Conservation (phyloP, 23 tunicate genomes). For the Ascidia mentula region DNA sequence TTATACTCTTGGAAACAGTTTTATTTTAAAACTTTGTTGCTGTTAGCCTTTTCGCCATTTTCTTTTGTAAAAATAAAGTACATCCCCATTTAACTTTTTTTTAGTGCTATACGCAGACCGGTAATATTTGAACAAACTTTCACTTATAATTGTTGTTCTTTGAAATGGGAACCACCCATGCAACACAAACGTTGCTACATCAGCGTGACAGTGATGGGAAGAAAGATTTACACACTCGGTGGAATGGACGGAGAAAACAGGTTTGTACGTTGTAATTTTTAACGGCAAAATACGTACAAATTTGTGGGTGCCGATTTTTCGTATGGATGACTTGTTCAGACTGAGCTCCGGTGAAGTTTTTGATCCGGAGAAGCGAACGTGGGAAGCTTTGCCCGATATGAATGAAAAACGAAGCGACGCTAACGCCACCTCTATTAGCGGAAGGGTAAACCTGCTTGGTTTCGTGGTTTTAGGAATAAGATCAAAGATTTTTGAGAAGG, state of each 20-base stretch:
- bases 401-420: constrained; percentile 87
- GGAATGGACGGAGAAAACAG: constrained; percentile 89
- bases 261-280: no score
- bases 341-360: constrained; percentile 74
- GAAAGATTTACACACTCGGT: constrained; percentile 73
- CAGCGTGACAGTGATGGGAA: constrained; percentile 71
- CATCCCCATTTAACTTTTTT: no score
- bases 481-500: no score
- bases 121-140: background rate
- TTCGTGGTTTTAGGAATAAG: no score
- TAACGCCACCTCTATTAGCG: constrained; percentile 73
- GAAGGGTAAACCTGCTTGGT: constrained; percentile 44
- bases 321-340: constrained; percentile 42
- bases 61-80: no score
- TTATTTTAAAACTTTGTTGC: no score
- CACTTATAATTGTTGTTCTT: background rate
- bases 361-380: constrained; percentile 68
- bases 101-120: no score
- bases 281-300: no score
- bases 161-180: constrained; percentile 93
- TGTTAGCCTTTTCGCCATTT: background rate
- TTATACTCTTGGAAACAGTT: no score
- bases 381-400: constrained; percentile 83
- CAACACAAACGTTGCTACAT: constrained; percentile 86
- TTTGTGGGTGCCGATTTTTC: background rate